Percentiles rank a stretch among this genome's conserved stretches.
phyloP scores from a whole-genome alignment of 1,140 invertebrate species.

The Melitaea cinxia region DNA sequence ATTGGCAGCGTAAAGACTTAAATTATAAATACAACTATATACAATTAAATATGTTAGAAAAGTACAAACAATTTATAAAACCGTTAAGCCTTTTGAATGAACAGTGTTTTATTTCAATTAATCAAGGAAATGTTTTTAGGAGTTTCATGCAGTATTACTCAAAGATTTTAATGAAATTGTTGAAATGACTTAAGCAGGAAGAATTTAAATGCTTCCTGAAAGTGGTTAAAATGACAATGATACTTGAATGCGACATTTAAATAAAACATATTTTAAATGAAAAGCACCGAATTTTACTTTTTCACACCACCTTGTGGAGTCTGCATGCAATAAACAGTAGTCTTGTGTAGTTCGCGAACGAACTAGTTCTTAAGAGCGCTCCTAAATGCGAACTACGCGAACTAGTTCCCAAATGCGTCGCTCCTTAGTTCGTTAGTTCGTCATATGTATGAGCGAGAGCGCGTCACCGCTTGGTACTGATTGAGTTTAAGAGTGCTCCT shows the following conservation, averaged over 20 bases:
- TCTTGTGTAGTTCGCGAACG: too few species aligned
- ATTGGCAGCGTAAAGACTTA: neutral
- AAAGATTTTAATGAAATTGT: neutral
- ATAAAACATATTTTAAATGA: neutral
- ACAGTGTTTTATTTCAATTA: neutral
- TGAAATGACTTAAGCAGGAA: neutral
- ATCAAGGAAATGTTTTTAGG: neutral
- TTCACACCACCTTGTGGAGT: neutral
- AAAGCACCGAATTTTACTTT: neutral
- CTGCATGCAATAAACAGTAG: neutral
- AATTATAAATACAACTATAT: neutral
- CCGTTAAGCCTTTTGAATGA: neutral
- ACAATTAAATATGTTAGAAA: neutral
- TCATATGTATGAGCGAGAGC: too few species aligned
- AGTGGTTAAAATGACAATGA: neutral
- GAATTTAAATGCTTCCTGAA: neutral
- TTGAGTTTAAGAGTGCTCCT: too few species aligned
- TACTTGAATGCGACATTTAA: neutral
- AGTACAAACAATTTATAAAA: conserved; percentile 1
- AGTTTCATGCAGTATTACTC: neutral
- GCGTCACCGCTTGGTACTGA: too few species aligned
- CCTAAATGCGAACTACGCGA: too few species aligned
- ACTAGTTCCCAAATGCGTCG: too few species aligned
- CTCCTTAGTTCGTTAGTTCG: too few species aligned
- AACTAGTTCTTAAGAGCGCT: too few species aligned